Percentiles rank a stretch among this genome's conserved stretches.
Conservation (phyloP, 2,113 vertebrate genomes). For the Cichladusa arquata region DNA sequence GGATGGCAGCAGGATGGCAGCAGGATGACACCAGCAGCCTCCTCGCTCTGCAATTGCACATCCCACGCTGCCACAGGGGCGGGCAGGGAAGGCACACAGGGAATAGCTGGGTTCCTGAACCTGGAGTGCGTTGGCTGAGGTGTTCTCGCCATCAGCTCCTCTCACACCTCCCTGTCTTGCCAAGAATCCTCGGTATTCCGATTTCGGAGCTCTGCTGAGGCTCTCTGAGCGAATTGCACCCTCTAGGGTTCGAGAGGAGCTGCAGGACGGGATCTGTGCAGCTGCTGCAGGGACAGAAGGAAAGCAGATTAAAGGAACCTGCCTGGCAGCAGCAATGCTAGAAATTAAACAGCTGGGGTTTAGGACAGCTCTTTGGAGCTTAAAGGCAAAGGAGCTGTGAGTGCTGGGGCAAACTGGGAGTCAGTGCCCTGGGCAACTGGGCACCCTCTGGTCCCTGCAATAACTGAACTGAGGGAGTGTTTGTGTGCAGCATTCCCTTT, state of each 20-base stretch:
- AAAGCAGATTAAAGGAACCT: background rate
- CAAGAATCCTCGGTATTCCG: background rate
- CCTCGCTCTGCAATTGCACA: background rate
- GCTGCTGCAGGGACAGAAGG: too few species aligned
- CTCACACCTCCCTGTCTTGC: background rate
- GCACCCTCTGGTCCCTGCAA: background rate
- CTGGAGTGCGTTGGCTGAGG: background rate
- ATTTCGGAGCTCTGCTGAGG: background rate
- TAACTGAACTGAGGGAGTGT: accelerated
- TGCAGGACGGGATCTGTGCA: background rate
- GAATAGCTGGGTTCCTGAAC: background rate
- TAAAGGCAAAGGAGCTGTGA: background rate
- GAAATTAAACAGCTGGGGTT: background rate
- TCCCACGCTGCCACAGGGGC: background rate
- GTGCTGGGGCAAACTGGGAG: background rate
- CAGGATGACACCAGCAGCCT: background rate
- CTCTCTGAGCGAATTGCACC: slow-evolving; percentile 23
- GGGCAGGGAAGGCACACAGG: background rate
- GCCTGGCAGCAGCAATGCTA: background rate
- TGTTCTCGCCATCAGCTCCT: background rate
- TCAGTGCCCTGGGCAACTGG: background rate
- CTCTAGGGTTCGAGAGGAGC: slow-evolving; percentile 3
- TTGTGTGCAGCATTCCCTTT: background rate
- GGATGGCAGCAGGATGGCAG: background rate
- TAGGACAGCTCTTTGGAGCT: background rate